These are phyloP conservation scores for Geodia barretti DNA, from an alignment of 37 sponge, comb jelly and placozoan species.

Conservation along the genomic window DNA sequence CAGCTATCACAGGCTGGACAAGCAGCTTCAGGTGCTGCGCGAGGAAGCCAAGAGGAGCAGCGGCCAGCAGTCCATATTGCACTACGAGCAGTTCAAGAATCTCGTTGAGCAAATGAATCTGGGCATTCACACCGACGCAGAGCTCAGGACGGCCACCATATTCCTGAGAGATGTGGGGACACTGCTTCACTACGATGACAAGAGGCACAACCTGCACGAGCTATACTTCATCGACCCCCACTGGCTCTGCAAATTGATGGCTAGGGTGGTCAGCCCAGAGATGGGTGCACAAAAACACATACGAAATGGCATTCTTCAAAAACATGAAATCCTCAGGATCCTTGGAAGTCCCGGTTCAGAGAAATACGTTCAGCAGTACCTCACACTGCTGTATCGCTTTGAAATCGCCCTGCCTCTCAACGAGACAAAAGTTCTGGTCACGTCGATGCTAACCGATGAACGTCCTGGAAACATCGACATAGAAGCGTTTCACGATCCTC, in stretches of 20 bases:
- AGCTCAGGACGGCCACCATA: slow-evolving; percentile 38
- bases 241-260: slow-evolving; percentile 81
- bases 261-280: slow-evolving; percentile 57
- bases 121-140: slow-evolving; percentile 42
- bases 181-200: slow-evolving; percentile 68
- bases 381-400: slow-evolving; percentile 68
- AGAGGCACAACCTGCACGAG: slow-evolving; percentile 51
- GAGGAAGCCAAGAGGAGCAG: background rate
- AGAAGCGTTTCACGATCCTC: background rate
- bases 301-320: slow-evolving; percentile 64
- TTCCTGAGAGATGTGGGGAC: slow-evolving; percentile 59
- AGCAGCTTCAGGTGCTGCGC: slow-evolving; percentile 10
- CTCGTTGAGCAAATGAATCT: slow-evolving; percentile 19
- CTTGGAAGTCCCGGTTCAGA: slow-evolving; percentile 19
- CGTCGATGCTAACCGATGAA: slow-evolving; percentile 66
- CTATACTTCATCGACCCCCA: slow-evolving; percentile 74
- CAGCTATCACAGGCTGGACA: slow-evolving; percentile 49
- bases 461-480: slow-evolving; percentile 23
- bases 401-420: slow-evolving; percentile 75
- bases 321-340: slow-evolving; percentile 17
- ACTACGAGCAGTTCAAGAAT: slow-evolving; percentile 23
- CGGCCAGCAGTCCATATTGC: slow-evolving; percentile 34
- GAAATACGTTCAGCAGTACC: slow-evolving; percentile 58
- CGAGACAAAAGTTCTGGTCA: slow-evolving; percentile 41
- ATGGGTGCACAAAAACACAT: slow-evolving; percentile 47